Base-by-base conservation (phyloP, 2,797 vertebrate species). In the Rachycentron canadum region DNA sequence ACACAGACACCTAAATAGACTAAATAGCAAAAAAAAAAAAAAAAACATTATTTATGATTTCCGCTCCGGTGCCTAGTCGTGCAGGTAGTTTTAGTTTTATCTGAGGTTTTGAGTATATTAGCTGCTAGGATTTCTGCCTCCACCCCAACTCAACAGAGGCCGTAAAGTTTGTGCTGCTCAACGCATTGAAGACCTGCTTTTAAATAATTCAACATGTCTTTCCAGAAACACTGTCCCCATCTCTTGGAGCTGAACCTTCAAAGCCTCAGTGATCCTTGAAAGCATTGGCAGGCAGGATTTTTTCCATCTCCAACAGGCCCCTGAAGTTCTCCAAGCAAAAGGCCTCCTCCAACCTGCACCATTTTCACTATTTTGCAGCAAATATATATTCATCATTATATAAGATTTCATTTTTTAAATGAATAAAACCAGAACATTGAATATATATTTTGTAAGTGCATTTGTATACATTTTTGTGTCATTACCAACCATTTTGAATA, bases 261-360 rank as follows among this genome's bases (percentile, higher is more conserved):
- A 71, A 59, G 43, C 36, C 73, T 71, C 67, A 32, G 66, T 25
- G 73, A 64, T 82, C 43, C 43, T 34, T 81, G 52, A 72, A 76
- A 74, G 34, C 50, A 43, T 43, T 84, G 84, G 84, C 82, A 83
- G 61, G 47, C 66, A 52, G 57, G 72, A 0, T 1, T 50, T 73
- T 32, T 85, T 88, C 74, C 82, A 60, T 83, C 76, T 81, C 65
- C 25, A 50, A 57, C 7, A 80, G 59, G 70, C 50, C 66, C 49
- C 56, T 77, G n/a, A 78, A 73, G 32, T 82, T 82, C 62, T 81
- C 40, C 23, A 26, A 38, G 57, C 70, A 69, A 55, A 74, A 14
- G 57, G 19, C 12, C 72, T 55, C 58, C 40, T 69, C 74, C 64
- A 25, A 7, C 56, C 36, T n/a, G 17, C 16, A 1, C 26, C 16